phyloP scores from a whole-genome alignment of 2,797 vertebrate genomes.

The Lindbergichthys nudifrons region DNA sequence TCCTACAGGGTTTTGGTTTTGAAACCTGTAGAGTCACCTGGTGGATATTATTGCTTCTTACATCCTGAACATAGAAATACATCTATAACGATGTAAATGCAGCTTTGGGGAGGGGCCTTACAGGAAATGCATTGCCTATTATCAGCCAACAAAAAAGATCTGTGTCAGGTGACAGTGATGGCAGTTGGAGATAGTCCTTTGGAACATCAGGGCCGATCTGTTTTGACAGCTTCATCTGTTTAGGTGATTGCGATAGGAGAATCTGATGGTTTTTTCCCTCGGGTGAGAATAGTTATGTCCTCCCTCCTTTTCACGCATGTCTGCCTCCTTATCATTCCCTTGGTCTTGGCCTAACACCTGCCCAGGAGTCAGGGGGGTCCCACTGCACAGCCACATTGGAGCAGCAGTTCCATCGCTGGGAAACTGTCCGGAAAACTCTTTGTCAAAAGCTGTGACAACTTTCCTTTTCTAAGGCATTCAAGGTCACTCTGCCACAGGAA shows the following conservation, averaged over 20 bases:
- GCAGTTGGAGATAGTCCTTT: constrained; percentile 55
- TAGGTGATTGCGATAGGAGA: constrained; percentile 67
- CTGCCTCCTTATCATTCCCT: constrained; percentile 75
- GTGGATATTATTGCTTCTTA: constrained; percentile 37
- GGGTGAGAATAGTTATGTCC: constrained; percentile 79
- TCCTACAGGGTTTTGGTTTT: constrained; percentile 47
- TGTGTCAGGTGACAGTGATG: constrained; percentile 64
- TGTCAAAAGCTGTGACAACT: constrained; percentile 40
- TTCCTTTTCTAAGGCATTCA: constrained; percentile 35
- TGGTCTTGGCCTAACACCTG: constrained; percentile 55
- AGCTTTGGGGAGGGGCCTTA: constrained; percentile 22
- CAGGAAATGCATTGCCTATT: constrained; percentile 43
- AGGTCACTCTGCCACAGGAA: constrained; percentile 45
- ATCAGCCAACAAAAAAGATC: constrained; percentile 35
- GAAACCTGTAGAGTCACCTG: constrained; percentile 44
- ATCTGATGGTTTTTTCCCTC: constrained; percentile 72
- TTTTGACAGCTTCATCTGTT: constrained; percentile 80
- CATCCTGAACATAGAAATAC: background rate
- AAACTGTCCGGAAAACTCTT: constrained; percentile 40
- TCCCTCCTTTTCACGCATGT: constrained; percentile 80
- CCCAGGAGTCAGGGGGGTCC: constrained; percentile 14
- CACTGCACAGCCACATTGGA: background rate
- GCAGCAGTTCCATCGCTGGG: constrained; percentile 21
- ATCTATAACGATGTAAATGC: constrained; percentile 11
- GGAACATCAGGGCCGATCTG: constrained; percentile 68